Evolutionary conservation across 2,113 vertebrate species (phyloP), one percentile per base, ranked within the genome.

Genomic region (Heptranchias perlo): DNA sequence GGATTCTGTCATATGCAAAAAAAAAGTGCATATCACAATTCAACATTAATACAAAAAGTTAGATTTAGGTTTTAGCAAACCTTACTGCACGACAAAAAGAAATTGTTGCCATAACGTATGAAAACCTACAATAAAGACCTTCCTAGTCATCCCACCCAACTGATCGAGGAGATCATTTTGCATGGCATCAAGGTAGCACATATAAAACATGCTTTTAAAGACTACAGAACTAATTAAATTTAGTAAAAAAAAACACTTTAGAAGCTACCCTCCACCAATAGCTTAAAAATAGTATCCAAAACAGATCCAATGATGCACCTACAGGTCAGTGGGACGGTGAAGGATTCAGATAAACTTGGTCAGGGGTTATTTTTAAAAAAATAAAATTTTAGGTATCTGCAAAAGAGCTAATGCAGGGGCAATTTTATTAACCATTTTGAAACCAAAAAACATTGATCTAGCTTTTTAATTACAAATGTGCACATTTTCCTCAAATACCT

Each of bases 391-490:
- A n/a, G 62, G 28, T 69, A 49, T 31, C 44, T 44, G 47, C 13
- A 11, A 94, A 31, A 95, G 64, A 47, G 64, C 21, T 39, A 61
- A 93, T 44, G 61, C 39, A 73, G 52, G 39, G 52, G 94, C 44
- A 95, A 95, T 69, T 69, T 73, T 14, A 86, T 21, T 28, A 91
- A 91, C 49, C 39, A 91, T 91, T 91, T 91, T 58, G 14, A 91
- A 91, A 91, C 87, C 47, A 95, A 35, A 16, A 31, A 95, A 44
- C 18, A 69, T 69, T 95, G 94, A 95, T 73, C 94, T 67, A 95
- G 94, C 94, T 95, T 69, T 95, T 95, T 67, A 95, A 95, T 67
- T 95, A 31, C 62, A 95, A 28, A 52, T 95, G 44, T 95, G 28
- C 62, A 95, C 11, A 16, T 25, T 73, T 67, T 49, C 39, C 64